Evolutionary conservation across 2,797 vertebrate species (phyloP).

Genomic region (Halcyon leucocephala): DNA sequence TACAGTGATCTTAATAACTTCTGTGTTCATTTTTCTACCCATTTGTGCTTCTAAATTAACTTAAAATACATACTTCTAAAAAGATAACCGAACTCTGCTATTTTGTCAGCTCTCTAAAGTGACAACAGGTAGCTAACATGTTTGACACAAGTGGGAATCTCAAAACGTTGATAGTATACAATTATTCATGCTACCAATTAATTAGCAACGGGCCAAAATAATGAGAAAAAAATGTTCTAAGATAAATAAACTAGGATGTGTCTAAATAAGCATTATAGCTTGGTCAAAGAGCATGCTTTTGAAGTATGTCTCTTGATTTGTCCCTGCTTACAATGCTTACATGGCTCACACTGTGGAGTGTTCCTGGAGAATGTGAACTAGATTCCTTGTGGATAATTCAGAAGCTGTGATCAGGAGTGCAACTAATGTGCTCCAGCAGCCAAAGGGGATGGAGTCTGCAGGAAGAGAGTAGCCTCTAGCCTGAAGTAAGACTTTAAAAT

Average conservation of each 20-base stretch:
- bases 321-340: background rate
- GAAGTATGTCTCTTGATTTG: background rate
- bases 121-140: background rate
- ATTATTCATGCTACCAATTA: background rate
- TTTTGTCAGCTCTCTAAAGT: background rate
- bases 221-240: background rate
- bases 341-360: background rate
- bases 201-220: background rate
- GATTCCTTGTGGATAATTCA: background rate
- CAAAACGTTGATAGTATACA: background rate
- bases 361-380: background rate
- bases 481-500: background rate
- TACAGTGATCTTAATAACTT: background rate
- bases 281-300: background rate
- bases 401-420: background rate
- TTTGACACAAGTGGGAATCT: background rate
- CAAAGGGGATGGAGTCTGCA: background rate
- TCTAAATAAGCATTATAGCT: background rate
- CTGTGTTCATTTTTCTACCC: accelerated
- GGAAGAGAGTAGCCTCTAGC: background rate
- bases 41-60: background rate
- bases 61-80: background rate
- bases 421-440: background rate
- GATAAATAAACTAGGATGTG: background rate
- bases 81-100: background rate